Evolutionary conservation across 2,797 vertebrate genomes (phyloP), one percentile per base, ranked within the genome.

Genomic region (Leucoraja ocellata): DNA sequence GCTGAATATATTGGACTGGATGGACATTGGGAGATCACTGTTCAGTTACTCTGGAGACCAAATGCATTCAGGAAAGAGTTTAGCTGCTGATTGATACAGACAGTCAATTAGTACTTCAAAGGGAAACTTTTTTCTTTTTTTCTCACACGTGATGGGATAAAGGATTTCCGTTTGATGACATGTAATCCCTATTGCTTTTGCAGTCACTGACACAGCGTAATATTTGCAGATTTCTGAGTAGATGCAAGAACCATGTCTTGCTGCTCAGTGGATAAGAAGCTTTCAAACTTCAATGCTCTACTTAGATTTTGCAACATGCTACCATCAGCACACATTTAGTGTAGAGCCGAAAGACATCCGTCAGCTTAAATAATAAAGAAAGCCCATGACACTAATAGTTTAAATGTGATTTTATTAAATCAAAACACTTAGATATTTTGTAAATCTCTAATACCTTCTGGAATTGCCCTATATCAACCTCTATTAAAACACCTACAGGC

Each of bases 101-200:
- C 96, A 96, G 96, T 96, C 96, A 97, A 96, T 97, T 97, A 97
- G 94, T 95, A 95, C 95, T 96, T 97, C 96, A 97, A 97, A 97
- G 95, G 71, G 93, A 95, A 96, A 93, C 94, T 95, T 95, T 95
- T 94, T 96, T 94, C 93, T 94, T 95, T 96, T 93, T 96, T 93
- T 96, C 96, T 95, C 94, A 95, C 94, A 95, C 94, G 95, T 95
- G 94, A 95, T 88, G 94, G 94, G 94, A 96, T 95, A 95, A 96
- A 96, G 96, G 95, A 94, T 83, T 94, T 94, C 92, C 94, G 95
- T 96, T 94, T 96, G 94, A 95, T 95, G 94, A 95, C 93, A 94
- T 94, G n/a, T 96, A 95, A 96, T 96, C 96, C 95, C 93, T 96
- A 94, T 95, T 96, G 93, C 95, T 96, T 96, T 95, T 94, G 93